Evolutionary conservation across 2,888 invertebrate species (phyloP), one percentile per base, ranked within the genome.

Genomic region (Leptinotarsa peninsularis): DNA sequence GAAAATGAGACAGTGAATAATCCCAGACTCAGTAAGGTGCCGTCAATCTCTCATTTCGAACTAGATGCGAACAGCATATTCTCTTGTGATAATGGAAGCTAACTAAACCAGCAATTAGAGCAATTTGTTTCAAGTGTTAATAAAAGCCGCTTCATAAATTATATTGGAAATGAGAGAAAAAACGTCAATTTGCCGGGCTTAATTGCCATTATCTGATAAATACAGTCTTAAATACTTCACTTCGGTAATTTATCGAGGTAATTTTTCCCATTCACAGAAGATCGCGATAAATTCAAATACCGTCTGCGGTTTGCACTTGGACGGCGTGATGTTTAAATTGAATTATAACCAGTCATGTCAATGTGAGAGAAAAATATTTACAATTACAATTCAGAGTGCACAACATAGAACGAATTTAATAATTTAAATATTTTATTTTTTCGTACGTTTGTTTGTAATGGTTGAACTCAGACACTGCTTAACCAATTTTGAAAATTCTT

Each of bases 41-140:
- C 43, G 63, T 63, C 63, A 63, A 63, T 63, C 27, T 63, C 27
- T 15, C 63, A 33, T 27, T 63, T 10, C 63, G n/a, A 63, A n/a
- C 33, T 63, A n/a, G 33, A 63, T 63, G 52, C 52, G 63, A 63
- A 63, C 63, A 63, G 43, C 33, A 63, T 63, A 63, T 63, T 63
- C 43, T 63, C 63, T 63, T 63, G 43, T 43, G 63, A 63, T 63
- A 63, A 63, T 63, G 63, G 43, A 63, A 63, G 63, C 43, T 63
- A 63, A 63, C 63, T 63, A 15, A 63, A 43, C 63, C 43, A 33
- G 52, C 69, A 69, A 49, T 69, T 54, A 56, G 56, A 69, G 66
- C 80, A 81, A 81, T 81, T 82, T 73, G 72, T 73, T 76, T 80
- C 79, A 79, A 82, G 82, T 79, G 80, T 69, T 79, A 80, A 80